Base-by-base conservation (phyloP, 2,797 vertebrate species). In the Ispidina picta region DNA sequence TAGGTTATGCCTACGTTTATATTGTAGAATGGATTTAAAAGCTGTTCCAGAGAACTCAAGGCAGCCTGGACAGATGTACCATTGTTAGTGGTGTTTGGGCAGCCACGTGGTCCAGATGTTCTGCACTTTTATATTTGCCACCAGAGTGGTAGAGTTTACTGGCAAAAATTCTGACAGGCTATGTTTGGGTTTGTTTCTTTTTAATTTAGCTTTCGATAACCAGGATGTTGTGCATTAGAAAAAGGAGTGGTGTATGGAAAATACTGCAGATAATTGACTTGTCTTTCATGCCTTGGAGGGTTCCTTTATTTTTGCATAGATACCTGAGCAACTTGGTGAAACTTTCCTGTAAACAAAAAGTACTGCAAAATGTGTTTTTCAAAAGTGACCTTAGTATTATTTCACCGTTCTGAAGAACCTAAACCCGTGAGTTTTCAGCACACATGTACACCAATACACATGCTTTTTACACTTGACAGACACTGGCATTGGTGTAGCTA, bases 1-100 rank as follows among this genome's bases (percentile, higher is more conserved):
- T 98, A 98, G 98, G 97, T 98, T 98, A 98, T 98, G 97, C 98
- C 97, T 98, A 98, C 97, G 94, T 98, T 98, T 98, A 98, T 98
- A 98, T 98, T 98, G 97, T 98, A 98, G 97, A 98, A 92, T 97
- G 97, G 96, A 97, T 98, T 97, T 95, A 97, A 98, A 96, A 97
- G 95, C 97, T 97, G 97, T 97, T 97, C 96, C 96, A 96, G 96
- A 97, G 97, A 97, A 97, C 96, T 96, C 92, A 97, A 97, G 96
- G 96, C 97, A 97, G 97, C 97, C 83, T 86, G 96, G 97, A 94
- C 97, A 97, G 94, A 96, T 93, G 97, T 98, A 98, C 98, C 97
- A 97, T 98, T 98, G 97, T 98, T 98, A 98, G 97, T 75, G 96
- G 97, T 97, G 96, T 98, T 96, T 97, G 97, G 96, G 96, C 96